A percentile compares a stretch with the other conserved stretches of the same genome.
phyloP scores from a whole-genome alignment of 2,888 invertebrate genomes.

The Oxyteleia sp. region DNA sequence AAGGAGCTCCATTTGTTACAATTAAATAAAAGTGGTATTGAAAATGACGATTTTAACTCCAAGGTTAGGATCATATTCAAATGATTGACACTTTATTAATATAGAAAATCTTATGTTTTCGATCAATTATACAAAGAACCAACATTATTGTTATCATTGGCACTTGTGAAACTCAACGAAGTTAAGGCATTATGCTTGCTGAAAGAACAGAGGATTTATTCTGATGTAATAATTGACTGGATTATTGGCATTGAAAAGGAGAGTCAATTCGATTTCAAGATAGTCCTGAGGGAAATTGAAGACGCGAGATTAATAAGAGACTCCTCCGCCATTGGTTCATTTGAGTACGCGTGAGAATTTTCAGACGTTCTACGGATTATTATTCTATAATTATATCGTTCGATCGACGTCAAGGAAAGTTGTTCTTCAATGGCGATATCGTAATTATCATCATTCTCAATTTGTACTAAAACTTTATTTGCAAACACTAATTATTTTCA shows the following conservation, averaged over 20 bases:
- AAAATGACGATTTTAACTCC: background rate
- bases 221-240: conserved; percentile 60
- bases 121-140: no score
- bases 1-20: no score
- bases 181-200: conserved; percentile 7
- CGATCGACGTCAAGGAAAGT: conserved; percentile 31
- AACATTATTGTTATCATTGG: no score
- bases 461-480: no score
- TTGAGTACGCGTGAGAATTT: conserved; percentile 48
- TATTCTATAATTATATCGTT: conserved; percentile 59
- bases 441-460: no score
- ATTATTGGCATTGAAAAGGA: conserved; percentile 67
- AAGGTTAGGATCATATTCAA: background rate
- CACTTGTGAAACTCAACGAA: background rate
- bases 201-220: conserved; percentile 53
- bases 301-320: conserved; percentile 54
- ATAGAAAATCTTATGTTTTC: background rate
- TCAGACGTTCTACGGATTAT: conserved; percentile 42
- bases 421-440: background rate
- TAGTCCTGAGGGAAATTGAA: conserved; percentile 54
- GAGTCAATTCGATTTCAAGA: conserved; percentile 53
- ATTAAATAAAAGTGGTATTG: background rate
- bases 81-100: background rate
- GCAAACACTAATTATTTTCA: no score
- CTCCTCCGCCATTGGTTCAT: conserved; percentile 44